These are phyloP conservation scores for Aphrophora alni DNA, from an alignment of 2,888 invertebrate genomes.

Conservation along the genomic window DNA sequence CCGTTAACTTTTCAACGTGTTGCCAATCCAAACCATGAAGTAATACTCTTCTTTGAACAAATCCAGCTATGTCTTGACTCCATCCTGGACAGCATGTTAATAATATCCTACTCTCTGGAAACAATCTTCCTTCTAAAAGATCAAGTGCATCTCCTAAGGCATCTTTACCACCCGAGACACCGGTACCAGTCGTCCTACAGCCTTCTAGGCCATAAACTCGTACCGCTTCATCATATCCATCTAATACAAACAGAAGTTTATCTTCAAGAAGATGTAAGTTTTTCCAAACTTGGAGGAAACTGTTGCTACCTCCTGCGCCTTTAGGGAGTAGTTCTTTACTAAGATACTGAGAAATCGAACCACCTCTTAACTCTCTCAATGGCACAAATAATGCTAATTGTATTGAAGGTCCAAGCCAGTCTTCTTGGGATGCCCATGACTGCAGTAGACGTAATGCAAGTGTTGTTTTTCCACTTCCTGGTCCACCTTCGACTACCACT, in stretches of 20 bases:
- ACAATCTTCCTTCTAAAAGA: conserved; percentile 62
- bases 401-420: conserved; percentile 58
- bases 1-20: conserved; percentile 59
- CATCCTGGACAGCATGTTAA: conserved; percentile 61
- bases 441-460: conserved; percentile 62
- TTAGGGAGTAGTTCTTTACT: conserved; percentile 60
- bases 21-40: conserved; percentile 61
- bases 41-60: conserved; percentile 60
- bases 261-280: conserved; percentile 59
- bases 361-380: conserved; percentile 61
- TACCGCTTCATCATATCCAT: conserved; percentile 62
- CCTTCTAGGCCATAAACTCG: conserved; percentile 50
- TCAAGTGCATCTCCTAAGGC: conserved; percentile 60
- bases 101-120: conserved; percentile 61
- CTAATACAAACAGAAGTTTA: conserved; percentile 61
- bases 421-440: conserved; percentile 62
- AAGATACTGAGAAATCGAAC: conserved; percentile 54
- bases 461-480: conserved; percentile 62
- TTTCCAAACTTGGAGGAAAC: conserved; percentile 59
- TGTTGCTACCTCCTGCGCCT: conserved; percentile 49
- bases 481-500: conserved; percentile 62
- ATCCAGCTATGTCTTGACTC: conserved; percentile 57
- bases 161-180: conserved; percentile 54
- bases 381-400: conserved; percentile 62
- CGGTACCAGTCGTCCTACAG: conserved; percentile 54